These are phyloP conservation scores for Leptopilina clavipes DNA, from an alignment of 1,140 invertebrate species.

Conservation along the genomic window DNA sequence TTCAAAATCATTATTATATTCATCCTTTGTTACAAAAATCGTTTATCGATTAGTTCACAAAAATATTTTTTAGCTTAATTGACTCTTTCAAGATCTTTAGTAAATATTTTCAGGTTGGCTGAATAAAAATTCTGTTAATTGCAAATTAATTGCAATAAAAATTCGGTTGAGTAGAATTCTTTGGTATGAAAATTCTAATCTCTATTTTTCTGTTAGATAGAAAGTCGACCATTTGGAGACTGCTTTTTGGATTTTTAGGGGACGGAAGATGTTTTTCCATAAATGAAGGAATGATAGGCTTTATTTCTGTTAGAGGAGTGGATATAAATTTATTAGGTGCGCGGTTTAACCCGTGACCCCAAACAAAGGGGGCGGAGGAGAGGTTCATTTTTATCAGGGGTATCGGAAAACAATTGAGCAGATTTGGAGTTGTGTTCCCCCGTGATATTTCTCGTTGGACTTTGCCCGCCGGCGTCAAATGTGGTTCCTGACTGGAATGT, in stretches of 20 bases:
- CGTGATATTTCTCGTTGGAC: slow-evolving; percentile 27
- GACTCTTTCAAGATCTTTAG: no score
- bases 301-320: slow-evolving; percentile 23
- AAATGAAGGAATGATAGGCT: neutral
- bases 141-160: no score
- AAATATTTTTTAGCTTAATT: no score
- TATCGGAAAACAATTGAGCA: slow-evolving; percentile 45
- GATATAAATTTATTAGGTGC: slow-evolving; percentile 54
- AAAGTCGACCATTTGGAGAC: no score
- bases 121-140: no score
- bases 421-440: slow-evolving; percentile 43
- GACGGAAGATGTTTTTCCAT: neutral
- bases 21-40: neutral
- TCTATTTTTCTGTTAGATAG: no score
- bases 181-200: no score
- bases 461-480: slow-evolving; percentile 56
- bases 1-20: neutral
- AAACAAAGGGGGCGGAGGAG: slow-evolving; percentile 39
- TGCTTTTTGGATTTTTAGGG: no score
- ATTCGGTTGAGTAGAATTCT: no score
- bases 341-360: slow-evolving; percentile 54
- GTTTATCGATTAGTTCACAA: no score
- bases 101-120: no score
- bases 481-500: slow-evolving; percentile 37
- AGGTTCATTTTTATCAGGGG: slow-evolving; percentile 39